Evolutionary conservation across 2,797 vertebrate genomes (phyloP).

Genomic region (Cirrhinus mrigala): DNA sequence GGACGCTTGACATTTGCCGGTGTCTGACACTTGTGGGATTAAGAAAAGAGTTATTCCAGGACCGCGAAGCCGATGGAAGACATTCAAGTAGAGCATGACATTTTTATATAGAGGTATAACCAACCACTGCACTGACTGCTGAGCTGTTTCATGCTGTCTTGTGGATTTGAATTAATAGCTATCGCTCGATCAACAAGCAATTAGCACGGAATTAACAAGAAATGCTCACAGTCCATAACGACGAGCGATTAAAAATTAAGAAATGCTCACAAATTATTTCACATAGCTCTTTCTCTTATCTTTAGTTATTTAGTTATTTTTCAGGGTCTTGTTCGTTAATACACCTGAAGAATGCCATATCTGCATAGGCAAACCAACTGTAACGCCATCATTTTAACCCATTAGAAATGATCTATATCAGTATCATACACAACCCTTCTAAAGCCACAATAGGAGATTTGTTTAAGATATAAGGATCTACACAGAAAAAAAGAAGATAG

Average conservation of each 20-base stretch:
- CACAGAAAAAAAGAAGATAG: no score
- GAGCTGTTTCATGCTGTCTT: not conserved
- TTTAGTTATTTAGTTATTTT: not conserved
- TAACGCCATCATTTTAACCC: not conserved
- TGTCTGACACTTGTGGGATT: conserved; percentile 54
- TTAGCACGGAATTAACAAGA: not conserved
- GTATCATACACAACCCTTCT: not conserved
- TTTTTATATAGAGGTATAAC: not conserved
- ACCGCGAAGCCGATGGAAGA: conserved; percentile 34
- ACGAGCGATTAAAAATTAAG: not conserved
- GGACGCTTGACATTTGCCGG: conserved; percentile 30
- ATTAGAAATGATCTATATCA: not conserved
- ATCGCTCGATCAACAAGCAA: no score
- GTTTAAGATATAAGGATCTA: no score
- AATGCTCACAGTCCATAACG: not conserved
- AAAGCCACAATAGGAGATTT: no score
- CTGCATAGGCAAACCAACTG: not conserved
- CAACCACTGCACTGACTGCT: not conserved
- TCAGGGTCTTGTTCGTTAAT: not conserved
- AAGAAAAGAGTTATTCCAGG: conserved; percentile 43
- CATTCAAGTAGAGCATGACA: conserved; percentile 28
- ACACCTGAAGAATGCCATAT: not conserved
- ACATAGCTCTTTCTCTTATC: not conserved
- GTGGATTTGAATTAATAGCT: not conserved
- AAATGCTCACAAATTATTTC: not conserved